A percentile compares a stretch with the other conserved stretches of the same genome.
Evolutionary conservation across 2,113 vertebrate genomes (phyloP).

Genomic region (Crotophaga sulcirostris): DNA sequence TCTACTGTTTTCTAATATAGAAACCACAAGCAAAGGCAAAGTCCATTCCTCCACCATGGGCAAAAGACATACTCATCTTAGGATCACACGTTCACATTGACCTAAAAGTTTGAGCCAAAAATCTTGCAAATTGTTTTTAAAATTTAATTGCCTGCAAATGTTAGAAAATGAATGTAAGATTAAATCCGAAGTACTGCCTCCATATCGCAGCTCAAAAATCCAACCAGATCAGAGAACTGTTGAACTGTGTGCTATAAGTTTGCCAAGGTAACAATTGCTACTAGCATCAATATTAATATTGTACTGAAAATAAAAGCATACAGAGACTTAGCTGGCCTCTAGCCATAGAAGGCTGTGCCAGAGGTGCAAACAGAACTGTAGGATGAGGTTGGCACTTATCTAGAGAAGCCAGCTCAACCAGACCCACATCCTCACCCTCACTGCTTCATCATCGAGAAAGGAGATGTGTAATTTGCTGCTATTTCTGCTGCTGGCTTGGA

Average conservation of each 20-base stretch:
- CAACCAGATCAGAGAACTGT: neutral
- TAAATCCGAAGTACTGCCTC: neutral
- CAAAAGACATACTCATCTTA: neutral
- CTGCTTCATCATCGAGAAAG: neutral
- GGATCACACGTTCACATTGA: neutral
- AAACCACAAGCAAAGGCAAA: neutral
- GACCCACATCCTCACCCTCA: neutral
- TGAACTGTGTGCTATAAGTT: neutral
- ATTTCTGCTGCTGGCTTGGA: neutral
- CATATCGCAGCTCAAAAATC: neutral
- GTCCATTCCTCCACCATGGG: neutral
- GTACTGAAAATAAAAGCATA: neutral
- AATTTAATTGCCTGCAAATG: neutral
- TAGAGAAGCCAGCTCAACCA: neutral
- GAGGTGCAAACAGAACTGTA: neutral
- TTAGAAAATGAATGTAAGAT: neutral
- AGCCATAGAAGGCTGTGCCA: neutral
- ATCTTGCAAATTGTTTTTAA: neutral
- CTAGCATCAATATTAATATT: neutral
- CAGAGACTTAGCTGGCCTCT: neutral
- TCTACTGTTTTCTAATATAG: neutral
- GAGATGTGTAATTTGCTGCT: neutral
- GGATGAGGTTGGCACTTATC: neutral
- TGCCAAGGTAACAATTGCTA: neutral
- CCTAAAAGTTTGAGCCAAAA: neutral